These are phyloP conservation scores for Lagopus leucura DNA, from an alignment of 2,113 vertebrate species.

Conservation along the genomic window DNA sequence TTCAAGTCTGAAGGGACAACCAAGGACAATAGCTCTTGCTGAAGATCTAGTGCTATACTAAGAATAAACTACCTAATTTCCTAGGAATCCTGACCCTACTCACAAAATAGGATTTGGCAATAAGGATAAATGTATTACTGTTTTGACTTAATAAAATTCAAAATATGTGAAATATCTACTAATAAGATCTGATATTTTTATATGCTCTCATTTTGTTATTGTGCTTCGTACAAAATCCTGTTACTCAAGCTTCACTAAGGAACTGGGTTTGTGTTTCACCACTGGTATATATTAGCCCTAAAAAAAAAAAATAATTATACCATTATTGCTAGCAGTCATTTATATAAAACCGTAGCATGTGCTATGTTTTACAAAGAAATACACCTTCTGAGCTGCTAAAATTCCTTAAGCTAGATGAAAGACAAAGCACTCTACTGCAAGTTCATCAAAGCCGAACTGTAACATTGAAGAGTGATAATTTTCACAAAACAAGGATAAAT, in stretches of 20 bases:
- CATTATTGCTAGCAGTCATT: not conserved
- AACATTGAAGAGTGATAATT: not conserved
- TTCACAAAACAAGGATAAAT: not conserved
- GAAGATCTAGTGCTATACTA: not conserved
- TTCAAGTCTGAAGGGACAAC: slow-evolving; percentile 12
- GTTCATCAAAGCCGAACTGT: not conserved
- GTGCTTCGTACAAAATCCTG: not conserved
- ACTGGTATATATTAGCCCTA: not conserved
- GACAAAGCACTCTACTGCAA: not conserved
- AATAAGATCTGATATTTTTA: not conserved
- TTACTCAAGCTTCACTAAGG: not conserved
- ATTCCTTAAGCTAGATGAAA: not conserved
- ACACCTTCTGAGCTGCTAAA: not conserved
- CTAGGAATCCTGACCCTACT: not conserved
- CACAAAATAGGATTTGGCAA: not conserved
- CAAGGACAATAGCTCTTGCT: slow-evolving; percentile 18
- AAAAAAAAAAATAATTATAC: not conserved
- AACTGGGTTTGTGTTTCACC: not conserved
- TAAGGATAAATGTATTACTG: not conserved
- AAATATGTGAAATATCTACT: not conserved
- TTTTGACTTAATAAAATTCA: not conserved
- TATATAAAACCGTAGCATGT: not conserved
- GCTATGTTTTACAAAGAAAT: not conserved
- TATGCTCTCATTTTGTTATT: not conserved
- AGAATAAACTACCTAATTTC: not conserved